A percentile compares a stretch with the other conserved stretches of the same genome.
These are phyloP conservation scores for Spheniscus mendiculus DNA, from an alignment of 2,113 vertebrate species.

Conservation along the genomic window DNA sequence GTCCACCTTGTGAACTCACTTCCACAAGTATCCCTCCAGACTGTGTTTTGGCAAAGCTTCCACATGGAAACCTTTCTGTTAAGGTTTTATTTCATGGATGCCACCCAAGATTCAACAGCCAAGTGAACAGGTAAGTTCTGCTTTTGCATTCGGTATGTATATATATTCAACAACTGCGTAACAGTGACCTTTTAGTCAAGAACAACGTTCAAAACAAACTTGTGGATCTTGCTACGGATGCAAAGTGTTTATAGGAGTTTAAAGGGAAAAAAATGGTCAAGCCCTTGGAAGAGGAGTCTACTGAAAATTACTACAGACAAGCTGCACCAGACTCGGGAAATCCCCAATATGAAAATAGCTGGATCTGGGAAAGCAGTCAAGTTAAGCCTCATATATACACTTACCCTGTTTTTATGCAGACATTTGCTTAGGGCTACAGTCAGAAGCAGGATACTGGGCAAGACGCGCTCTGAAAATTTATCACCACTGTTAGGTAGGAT, in stretches of 20 bases:
- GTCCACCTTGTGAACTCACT: background rate
- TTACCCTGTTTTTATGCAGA: background rate
- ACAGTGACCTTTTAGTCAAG: background rate
- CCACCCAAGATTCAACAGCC: background rate
- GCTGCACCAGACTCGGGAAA: background rate
- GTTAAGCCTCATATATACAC: background rate
- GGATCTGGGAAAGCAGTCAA: background rate
- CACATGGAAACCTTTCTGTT: accelerated
- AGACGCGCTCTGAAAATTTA: background rate
- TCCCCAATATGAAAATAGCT: background rate
- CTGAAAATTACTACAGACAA: background rate
- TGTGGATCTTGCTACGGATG: background rate
- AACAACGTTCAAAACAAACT: background rate
- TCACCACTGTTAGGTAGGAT: background rate
- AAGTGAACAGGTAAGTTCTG: background rate
- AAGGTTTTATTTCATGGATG: background rate
- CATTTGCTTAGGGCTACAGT: background rate
- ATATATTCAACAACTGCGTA: accelerated
- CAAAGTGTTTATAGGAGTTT: background rate
- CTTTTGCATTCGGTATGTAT: accelerated
- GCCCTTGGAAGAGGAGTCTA: background rate
- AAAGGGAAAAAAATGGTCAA: background rate
- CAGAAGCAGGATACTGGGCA: background rate
- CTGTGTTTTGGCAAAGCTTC: background rate
- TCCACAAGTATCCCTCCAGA: background rate